A percentile compares a stretch with the other conserved stretches of the same genome.
These are phyloP conservation scores for Cheirogaleus major DNA, from an alignment of 2,797 vertebrate species.

Conservation along the genomic window DNA sequence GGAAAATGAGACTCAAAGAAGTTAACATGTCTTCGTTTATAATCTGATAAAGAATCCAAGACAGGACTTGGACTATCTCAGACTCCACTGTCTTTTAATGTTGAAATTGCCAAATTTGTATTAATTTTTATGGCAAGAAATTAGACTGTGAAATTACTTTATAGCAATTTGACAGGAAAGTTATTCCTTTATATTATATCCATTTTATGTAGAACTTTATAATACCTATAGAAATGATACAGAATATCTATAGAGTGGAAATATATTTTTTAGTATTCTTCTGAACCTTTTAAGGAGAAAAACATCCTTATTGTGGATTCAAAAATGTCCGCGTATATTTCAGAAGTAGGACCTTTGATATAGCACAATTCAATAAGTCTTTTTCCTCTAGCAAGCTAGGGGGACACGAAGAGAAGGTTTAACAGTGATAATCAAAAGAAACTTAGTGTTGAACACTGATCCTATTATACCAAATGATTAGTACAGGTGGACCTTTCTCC, in stretches of 20 bases:
- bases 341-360: constrained; percentile 47
- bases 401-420: constrained; percentile 48
- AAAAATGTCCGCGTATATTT: constrained; percentile 49
- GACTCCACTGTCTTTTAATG: neutral
- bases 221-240: neutral
- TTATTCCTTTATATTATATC: neutral
- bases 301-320: constrained; percentile 9
- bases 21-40: neutral
- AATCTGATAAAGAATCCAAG: neutral
- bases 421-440: constrained; percentile 78
- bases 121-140: constrained; percentile 18
- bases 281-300: constrained; percentile 33
- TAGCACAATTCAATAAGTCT: constrained; percentile 28
- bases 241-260: neutral
- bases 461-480: constrained; percentile 75
- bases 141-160: neutral
- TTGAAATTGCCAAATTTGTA: neutral
- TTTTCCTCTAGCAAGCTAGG: constrained; percentile 37
- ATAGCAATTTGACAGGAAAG: neutral
- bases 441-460: constrained; percentile 59
- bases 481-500: constrained; percentile 68
- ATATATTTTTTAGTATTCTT: neutral
- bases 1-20: neutral
- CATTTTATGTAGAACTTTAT: neutral
- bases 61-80: neutral